Conservation (phyloP, 1,140 invertebrate genomes). For the Akabosia matsudoensis region DNA sequence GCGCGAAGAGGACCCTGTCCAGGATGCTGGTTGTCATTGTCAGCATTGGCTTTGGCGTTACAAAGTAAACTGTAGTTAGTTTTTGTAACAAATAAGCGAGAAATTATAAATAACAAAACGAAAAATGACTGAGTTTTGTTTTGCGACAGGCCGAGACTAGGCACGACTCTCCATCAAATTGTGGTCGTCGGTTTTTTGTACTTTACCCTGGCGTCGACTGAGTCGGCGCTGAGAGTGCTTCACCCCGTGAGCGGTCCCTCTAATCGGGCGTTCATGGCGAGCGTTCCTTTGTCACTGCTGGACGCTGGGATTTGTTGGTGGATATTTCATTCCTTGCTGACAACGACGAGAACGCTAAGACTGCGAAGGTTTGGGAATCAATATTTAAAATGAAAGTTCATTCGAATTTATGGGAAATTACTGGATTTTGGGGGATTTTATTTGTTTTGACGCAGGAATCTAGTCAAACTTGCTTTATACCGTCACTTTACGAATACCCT, state of each 20-base stretch:
- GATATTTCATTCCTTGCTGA: conserved; percentile 84
- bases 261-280: conserved; percentile 66
- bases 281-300: conserved; percentile 68
- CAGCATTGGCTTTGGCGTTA: conserved; percentile 89
- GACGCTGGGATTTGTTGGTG: conserved; percentile 68
- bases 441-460: too few species aligned
- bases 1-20: conserved; percentile 81
- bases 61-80: conserved; percentile 65
- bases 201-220: conserved; percentile 75
- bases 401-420: conserved; percentile 48
- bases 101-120: too few species aligned
- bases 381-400: conserved; percentile 28
- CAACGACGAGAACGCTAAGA: conserved; percentile 81
- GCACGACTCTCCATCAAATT: conserved; percentile 80
- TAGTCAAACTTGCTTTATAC: conserved; percentile 86
- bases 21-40: conserved; percentile 91
- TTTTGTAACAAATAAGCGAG: background rate
- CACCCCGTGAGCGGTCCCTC: conserved; percentile 64
- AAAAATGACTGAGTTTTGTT: conserved; percentile 32
- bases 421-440: too few species aligned
- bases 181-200: conserved; percentile 75
- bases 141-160: conserved; percentile 71
- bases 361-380: conserved; percentile 60
- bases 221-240: conserved; percentile 74
- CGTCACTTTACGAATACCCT: conserved; percentile 90